Evolutionary conservation across 2,888 invertebrate species (phyloP), one percentile per base, ranked within the genome.

Genomic region (Petrophora chlorosata): DNA sequence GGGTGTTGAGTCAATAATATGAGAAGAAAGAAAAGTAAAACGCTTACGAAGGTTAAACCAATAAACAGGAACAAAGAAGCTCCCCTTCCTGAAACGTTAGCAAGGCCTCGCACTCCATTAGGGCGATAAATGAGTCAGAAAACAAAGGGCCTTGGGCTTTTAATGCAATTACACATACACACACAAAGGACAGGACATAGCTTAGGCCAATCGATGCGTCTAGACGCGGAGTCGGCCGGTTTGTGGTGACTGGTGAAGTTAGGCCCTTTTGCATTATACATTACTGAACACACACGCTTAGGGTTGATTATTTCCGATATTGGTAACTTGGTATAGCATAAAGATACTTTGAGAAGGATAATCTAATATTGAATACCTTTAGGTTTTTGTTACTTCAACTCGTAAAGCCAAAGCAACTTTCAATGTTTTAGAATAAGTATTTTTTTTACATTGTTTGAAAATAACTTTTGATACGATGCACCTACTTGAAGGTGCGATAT

Each of bases 141-240:
- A 67, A 67, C 65, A 70, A 69, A 67, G 60, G 62, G 61, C 30
- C 42, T 10, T n/a, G 42, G 43, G 63, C 44, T 53, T 51, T 54
- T 78, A 78, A 79, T 73, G 68, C 74, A 76, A 82, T 79, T 76
- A 76, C 64, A 59, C 45, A 26, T 51, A 54, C 54, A 53, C 58
- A 47, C 43, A 56, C 59, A 67, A 70, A 72, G 74, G 71, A 71
- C 71, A 73, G 74, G 71, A 71, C 71, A 73, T 69, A 70, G 70
- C 70, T 61, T 58, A 67, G 64, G 61, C 61, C 67, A 86, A 88
- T 89, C 88, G 88, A 89, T 88, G 76, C 73, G 88, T 86, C 88
- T 88, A 88, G 88, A 87, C 88, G 71, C 53, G 60, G 63, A 70
- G 65, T 63, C 69, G 61, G 67, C 48, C 12, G 29, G 45, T 46